phyloP scores from a whole-genome alignment of 92 coral and sea anemone genomes.

The Palythoa caribaeorum region DNA sequence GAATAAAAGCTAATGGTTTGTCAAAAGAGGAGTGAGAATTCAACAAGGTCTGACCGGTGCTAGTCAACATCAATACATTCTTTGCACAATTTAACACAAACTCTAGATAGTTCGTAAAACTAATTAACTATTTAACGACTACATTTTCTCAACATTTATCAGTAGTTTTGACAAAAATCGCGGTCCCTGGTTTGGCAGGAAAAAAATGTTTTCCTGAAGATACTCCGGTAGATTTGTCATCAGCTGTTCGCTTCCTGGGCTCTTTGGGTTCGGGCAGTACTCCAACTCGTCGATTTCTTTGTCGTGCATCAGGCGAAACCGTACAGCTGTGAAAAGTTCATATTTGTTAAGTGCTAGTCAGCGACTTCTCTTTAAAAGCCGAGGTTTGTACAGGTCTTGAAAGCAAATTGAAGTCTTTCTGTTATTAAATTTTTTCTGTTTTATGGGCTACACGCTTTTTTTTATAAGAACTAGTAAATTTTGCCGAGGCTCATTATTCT shows the following conservation, averaged over 20 bases:
- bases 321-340: constrained; percentile 58
- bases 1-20: not conserved
- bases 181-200: constrained; percentile 78
- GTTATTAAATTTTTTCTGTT: too few species aligned
- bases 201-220: constrained; percentile 82
- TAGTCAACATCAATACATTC: too few species aligned
- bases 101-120: too few species aligned
- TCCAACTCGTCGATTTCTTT: constrained; percentile 92
- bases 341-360: too few species aligned
- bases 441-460: too few species aligned
- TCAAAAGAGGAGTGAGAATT: not conserved
- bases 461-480: too few species aligned
- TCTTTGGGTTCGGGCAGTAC: constrained; percentile 77
- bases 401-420: too few species aligned
- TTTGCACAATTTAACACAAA: too few species aligned
- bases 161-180: constrained; percentile 76
- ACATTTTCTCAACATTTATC: constrained; percentile 55
- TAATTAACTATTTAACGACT: not conserved
- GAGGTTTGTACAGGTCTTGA: too few species aligned
- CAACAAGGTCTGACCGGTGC: not conserved
- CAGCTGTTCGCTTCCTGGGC: constrained; percentile 62
- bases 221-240: constrained; percentile 70
- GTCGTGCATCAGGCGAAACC: constrained; percentile 82
- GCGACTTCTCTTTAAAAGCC: too few species aligned
- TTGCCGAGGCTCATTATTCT: too few species aligned